Evolutionary conservation across 2,113 vertebrate genomes (phyloP).

Genomic region (Buteo buteo): DNA sequence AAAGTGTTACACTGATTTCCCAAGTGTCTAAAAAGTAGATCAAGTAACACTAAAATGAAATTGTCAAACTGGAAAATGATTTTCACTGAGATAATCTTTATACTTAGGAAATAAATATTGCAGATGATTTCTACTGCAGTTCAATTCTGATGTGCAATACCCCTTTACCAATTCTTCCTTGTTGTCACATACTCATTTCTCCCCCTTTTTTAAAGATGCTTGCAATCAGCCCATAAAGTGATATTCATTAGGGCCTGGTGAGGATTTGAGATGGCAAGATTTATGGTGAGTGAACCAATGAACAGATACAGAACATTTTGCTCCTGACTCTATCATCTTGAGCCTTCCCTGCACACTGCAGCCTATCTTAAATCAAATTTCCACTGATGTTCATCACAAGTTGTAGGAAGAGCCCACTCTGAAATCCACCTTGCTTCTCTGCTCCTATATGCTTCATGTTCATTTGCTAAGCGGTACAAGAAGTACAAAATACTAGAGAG

Average conservation of each 20-base stretch:
- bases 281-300: neutral
- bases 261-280: neutral
- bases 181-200: neutral
- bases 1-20: conserved; percentile 72
- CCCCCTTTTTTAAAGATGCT: neutral
- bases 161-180: neutral
- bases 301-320: neutral
- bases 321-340: neutral
- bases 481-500: neutral
- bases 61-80: conserved; percentile 68
- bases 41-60: conserved; percentile 72
- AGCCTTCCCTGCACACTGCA: neutral
- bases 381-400: neutral
- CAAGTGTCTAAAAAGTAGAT: conserved; percentile 71
- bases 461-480: neutral
- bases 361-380: neutral
- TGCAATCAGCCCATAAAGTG: neutral
- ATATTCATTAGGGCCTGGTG: neutral
- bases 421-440: neutral
- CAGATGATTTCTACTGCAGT: conserved; percentile 7
- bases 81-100: conserved; percentile 63
- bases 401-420: neutral
- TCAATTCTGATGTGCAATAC: neutral
- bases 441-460: neutral
- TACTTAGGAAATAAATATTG: conserved; percentile 58